Percentiles rank a stretch among this genome's conserved stretches.
Conservation (phyloP, 2,113 vertebrate species). For the Epinephelus moara region DNA sequence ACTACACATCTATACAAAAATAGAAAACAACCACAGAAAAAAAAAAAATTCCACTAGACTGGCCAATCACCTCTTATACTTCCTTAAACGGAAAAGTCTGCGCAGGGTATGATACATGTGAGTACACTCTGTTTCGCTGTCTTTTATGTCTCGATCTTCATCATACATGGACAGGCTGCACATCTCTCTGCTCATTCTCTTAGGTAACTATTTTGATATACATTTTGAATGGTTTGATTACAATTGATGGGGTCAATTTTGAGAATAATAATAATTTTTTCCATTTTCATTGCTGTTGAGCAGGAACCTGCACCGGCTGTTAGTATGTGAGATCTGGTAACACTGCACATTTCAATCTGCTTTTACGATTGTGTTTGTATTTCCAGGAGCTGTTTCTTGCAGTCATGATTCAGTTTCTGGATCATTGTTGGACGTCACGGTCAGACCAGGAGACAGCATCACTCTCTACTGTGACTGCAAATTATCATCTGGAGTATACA, state of each 20-base stretch:
- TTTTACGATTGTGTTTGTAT: neutral
- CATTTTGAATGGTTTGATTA: neutral
- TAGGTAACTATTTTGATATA: constrained; percentile 14
- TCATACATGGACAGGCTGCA: constrained; percentile 26
- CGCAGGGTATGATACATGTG: neutral
- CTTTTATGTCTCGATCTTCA: neutral
- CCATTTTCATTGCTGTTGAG: neutral
- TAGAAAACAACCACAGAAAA: neutral
- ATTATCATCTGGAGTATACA: neutral
- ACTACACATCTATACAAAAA: neutral
- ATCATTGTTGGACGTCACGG: constrained; percentile 23
- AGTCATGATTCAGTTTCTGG: constrained; percentile 1
- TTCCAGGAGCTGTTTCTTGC: constrained; percentile 28
- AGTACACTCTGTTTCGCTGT: neutral
- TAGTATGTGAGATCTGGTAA: neutral
- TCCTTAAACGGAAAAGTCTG: constrained; percentile 18
- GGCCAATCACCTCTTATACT: constrained; percentile 24
- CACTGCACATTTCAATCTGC: neutral
- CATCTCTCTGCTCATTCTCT: neutral
- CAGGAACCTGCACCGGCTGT: neutral
- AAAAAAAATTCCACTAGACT: constrained; percentile 13
- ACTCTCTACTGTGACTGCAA: constrained; percentile 61
- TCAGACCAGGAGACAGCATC: constrained; percentile 51
- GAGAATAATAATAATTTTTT: neutral
- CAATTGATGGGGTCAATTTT: neutral